Base-by-base conservation (phyloP, 53 echinoderm and acorn worm genomes). In the Glandiceps talaboti region DNA sequence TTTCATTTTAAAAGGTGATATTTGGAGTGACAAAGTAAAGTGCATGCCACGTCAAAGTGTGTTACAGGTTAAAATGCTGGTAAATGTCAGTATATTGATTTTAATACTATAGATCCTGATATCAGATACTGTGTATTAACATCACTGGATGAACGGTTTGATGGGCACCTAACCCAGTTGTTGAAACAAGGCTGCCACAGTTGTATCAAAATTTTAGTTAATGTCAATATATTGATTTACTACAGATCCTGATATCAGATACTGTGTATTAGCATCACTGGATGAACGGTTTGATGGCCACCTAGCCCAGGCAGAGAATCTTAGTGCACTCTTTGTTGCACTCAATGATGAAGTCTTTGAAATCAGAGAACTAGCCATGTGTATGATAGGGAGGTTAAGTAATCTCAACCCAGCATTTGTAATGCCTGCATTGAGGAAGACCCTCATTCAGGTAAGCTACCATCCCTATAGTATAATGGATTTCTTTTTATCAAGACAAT, bases 281-380 rank as follows among this genome's bases (percentile, higher is more conserved):
- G 97, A 96, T 73, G 97, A 96, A 31, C 92, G 93, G 1, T 96
- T 96, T 78, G 97, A 96, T 29, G 97, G 92, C n/a, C 97, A 96
- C 79, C 91, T 96, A 26, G 97, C 97, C 73, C 92, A 96, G 79
- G 97, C 97, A 0, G 93, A 96, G 74, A 96, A 96, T 81, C 87
- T 95, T 29, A 87, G 89, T 73, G 97, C 93, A 30, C 89, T 94
- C 81, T 96, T 96, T 85, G 93, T 96, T 31, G 92, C 97, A 20
- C 89, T 93, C 29, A 93, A 96, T 28, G 97, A 93, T 30, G 92
- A 96, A 78, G 85, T 93, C 30, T 96, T 96, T 91, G 97, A 95
- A 81, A 96, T 96, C 20, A 85, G 97, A 25, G 97, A 96, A 79
- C 81, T 96, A 79, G 97, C 97, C 72, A 96, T 96, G 97, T 96